Base-by-base conservation (phyloP, 2,888 invertebrate genomes). In the Cosmia pyralina region DNA sequence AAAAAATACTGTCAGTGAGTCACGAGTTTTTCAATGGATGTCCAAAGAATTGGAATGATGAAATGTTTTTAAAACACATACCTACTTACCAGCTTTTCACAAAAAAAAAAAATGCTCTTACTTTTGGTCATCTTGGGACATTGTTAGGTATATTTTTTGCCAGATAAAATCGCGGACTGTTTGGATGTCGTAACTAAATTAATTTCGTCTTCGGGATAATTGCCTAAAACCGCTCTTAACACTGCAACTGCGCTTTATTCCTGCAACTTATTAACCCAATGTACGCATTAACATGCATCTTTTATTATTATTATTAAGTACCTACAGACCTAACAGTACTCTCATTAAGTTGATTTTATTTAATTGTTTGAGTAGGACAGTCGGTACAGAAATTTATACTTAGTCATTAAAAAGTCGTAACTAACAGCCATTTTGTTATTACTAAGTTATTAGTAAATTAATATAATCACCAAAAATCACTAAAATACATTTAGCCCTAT, bases 101-200 rank as follows among this genome's bases (percentile, higher is more conserved):
- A 17, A 10, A 64, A 53, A 22, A 53, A 22, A 11, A 44, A 19
- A 7, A 22, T 13, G 4, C 0, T 17, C 4, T 13, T 7, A 22
- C 0, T 19, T 65, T 38, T 46, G 13, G 1, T 71, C 28, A 60
- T 41, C 22, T 64, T n/a, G 19, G 50, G 57, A 15, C 10, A 66
- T 64, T 8, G 46, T 75, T 74, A 84, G 77, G 57, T 78, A 81
- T 89, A 85, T 87, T 81, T 88, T 87, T 82, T 86, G 85, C 83
- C 85, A 85, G 85, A 85, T 85, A 77, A 17, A 59, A 50, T 13
- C 55, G 46, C 59, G 52, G 53, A 38, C 15, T 48, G n/a, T 76
- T 65, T 60, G 22, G 50, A 64, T 67, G 46, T 50, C 22, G 28
- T 15, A 60, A 65, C 53, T 28, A 60, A 65, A 64, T 55, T 55